Conservation (phyloP, 1,140 invertebrate genomes). For the Harpegnathos saltator region DNA sequence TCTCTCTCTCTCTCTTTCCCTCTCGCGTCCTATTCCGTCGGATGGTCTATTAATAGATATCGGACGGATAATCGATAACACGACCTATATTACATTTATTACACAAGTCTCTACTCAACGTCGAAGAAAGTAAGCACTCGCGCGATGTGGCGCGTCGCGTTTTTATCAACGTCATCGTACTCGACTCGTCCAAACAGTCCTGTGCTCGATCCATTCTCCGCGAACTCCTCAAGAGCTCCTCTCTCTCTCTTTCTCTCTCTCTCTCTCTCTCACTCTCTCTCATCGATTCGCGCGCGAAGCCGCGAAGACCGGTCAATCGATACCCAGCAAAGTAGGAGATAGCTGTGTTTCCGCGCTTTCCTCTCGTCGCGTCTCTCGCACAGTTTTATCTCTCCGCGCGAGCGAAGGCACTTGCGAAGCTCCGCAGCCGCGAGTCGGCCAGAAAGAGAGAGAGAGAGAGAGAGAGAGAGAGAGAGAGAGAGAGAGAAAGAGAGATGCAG, state of each 20-base stretch:
- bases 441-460: no score
- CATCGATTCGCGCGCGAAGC: no score
- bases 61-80: constrained; percentile 44
- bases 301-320: constrained; percentile 26
- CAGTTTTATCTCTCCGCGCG: not conserved
- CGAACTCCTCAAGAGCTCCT: constrained; percentile 23
- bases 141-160: not conserved
- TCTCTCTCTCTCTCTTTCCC: no score
- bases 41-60: constrained; percentile 55
- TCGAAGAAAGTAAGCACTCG: constrained; percentile 36
- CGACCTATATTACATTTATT: constrained; percentile 61
- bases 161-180: constrained; percentile 24
- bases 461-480: no score
- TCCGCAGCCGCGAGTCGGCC: no score
- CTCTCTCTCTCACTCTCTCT: constrained; percentile 17
- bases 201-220: constrained; percentile 7
- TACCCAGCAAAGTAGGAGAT: constrained; percentile 24
- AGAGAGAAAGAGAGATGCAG: no score
- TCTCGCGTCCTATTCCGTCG: constrained; percentile 40
- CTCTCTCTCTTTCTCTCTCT: constrained; percentile 4
- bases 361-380: not conserved
- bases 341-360: constrained; percentile 14
- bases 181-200: constrained; percentile 38
- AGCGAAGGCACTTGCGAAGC: not conserved
- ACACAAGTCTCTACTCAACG: constrained; percentile 39